Evolutionary conservation across 2,888 invertebrate genomes (phyloP), one percentile per base, ranked within the genome.

Genomic region (Tromatobia lineatoria): DNA sequence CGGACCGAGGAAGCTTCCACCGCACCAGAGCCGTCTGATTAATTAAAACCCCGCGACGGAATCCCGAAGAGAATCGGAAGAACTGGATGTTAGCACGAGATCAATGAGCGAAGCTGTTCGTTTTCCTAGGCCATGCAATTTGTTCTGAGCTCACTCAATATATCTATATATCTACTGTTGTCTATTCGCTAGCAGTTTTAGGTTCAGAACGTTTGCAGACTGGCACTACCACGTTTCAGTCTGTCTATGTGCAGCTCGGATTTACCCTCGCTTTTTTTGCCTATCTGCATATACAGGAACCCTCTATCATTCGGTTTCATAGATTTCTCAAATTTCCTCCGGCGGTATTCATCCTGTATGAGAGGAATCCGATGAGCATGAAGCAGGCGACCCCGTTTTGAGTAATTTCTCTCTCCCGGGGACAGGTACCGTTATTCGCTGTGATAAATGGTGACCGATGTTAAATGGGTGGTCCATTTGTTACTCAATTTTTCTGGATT

Each of bases 41-140:
- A 91, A 91, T 91, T 90, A 89, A 91, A 90, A 90, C 87, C 88
- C 82, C 85, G 54, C 86, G 83, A 79, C 86, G 88, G 87, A 77
- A 86, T 86, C 87, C 86, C 87, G 88, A 87, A 87, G 85, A 89
- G 74, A 86, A 86, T 87, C 86, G 86, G 88, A 87, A 87, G 85
- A 89, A 88, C 87, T 87, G 88, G 87, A 89, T 87, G 90, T 90
- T 88, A 85, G 87, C 89, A 86, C 88, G 80, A 82, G 78, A 87
- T 86, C 87, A 83, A 86, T 86, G 81, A 67, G 61, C 80, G 80
- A 83, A 85, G 66, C 85, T 83, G 71, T 83, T 82, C 69, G 82
- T 75, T 87, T 87, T 88, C 83, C 84, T 86, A 85, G 80, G 79
- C 85, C 86, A 77, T 84, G 87, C 88, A 88, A 91, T 90, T 91